Evolutionary conservation across 1,140 invertebrate species (phyloP).

Genomic region (Leguminivora glycinivorella): DNA sequence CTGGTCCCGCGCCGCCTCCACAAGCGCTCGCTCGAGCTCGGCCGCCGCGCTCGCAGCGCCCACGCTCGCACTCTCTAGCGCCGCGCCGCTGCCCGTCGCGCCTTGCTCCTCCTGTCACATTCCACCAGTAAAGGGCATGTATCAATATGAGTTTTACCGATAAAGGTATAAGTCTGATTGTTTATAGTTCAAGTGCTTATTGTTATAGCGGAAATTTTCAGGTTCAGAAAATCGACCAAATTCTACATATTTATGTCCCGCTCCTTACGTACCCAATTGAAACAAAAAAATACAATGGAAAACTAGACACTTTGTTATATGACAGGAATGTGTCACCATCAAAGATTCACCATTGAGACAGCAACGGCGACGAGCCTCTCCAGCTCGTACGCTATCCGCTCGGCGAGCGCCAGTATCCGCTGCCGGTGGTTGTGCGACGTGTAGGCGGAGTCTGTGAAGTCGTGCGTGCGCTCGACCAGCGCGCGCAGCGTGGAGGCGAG

Average conservation of each 20-base stretch:
- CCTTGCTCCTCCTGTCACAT: slow-evolving; percentile 72
- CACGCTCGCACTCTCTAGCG: slow-evolving; percentile 69
- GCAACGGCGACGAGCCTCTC: slow-evolving; percentile 92
- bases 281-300: too few species aligned
- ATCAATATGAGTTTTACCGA: background rate
- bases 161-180: slow-evolving; percentile 8
- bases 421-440: slow-evolving; percentile 98
- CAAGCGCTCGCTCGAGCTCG: slow-evolving; percentile 68
- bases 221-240: too few species aligned
- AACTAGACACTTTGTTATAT: too few species aligned
- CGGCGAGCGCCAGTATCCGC: slow-evolving; percentile 94
- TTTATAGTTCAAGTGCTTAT: too few species aligned
- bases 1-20: slow-evolving; percentile 70
- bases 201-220: too few species aligned
- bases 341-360: slow-evolving; percentile 86
- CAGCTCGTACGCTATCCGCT: slow-evolving; percentile 91
- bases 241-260: too few species aligned
- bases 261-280: too few species aligned
- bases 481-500: slow-evolving; percentile 91
- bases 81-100: slow-evolving; percentile 60
- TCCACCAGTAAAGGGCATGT: background rate
- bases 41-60: slow-evolving; percentile 65
- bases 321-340: background rate
- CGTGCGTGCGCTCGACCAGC: slow-evolving; percentile 96
- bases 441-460: slow-evolving; percentile 99